A percentile compares a stretch with the other conserved stretches of the same genome.
phyloP scores from a whole-genome alignment of 2,888 invertebrate genomes.

The Hedya salicella region DNA sequence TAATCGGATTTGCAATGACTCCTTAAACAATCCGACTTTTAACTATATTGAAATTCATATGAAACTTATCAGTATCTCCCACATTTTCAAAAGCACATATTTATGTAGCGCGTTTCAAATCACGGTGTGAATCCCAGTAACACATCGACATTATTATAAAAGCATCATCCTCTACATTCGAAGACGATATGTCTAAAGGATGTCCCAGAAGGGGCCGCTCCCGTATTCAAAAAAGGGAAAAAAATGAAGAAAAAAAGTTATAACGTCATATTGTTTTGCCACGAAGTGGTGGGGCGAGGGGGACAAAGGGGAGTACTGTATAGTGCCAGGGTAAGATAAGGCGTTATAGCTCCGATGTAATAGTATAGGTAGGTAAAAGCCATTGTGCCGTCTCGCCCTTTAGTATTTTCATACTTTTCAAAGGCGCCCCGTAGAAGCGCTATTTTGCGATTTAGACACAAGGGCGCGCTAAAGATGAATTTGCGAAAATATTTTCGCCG shows the following conservation, averaged over 20 bases:
- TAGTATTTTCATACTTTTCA: slow-evolving; percentile 68
- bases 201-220: slow-evolving; percentile 69
- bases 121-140: slow-evolving; percentile 23
- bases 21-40: too few relatives aligned
- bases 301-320: slow-evolving; percentile 64
- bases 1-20: background rate
- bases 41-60: too few relatives aligned
- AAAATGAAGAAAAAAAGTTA: slow-evolving; percentile 82
- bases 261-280: slow-evolving; percentile 85
- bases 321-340: slow-evolving; percentile 80
- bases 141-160: slow-evolving; percentile 49
- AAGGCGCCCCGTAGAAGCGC: slow-evolving; percentile 64
- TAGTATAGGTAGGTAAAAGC: slow-evolving; percentile 59
- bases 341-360: slow-evolving; percentile 69
- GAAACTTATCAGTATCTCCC: background rate
- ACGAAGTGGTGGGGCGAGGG: slow-evolving; percentile 67
- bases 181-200: slow-evolving; percentile 72
- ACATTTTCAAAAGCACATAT: background rate
- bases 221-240: slow-evolving; percentile 81
- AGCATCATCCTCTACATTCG: slow-evolving; percentile 64
- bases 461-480: slow-evolving; percentile 38
- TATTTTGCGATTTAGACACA: slow-evolving; percentile 41
- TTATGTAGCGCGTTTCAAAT: background rate
- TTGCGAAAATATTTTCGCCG: slow-evolving; percentile 30
- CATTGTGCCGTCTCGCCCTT: slow-evolving; percentile 67